These are phyloP conservation scores for Drosophila mimetica DNA, from an alignment of 2,888 invertebrate genomes.

Conservation along the genomic window DNA sequence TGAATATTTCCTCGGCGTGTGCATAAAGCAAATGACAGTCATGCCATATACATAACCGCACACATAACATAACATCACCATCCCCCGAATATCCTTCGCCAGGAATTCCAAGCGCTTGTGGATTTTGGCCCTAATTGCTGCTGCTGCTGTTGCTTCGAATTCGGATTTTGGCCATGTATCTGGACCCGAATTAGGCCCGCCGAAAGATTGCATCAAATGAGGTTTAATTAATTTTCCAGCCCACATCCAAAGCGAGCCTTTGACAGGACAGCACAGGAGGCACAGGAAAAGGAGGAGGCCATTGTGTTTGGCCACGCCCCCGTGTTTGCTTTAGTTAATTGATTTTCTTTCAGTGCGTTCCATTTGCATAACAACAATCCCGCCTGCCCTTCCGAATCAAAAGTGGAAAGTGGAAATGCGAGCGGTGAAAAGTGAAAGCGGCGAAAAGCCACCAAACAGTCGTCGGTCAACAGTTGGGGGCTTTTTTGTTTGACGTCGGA, in stretches of 20 bases:
- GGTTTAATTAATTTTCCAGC: constrained; percentile 71
- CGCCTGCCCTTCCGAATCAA: constrained; percentile 33
- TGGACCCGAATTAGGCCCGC: constrained; percentile 35
- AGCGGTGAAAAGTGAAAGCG: constrained; percentile 46
- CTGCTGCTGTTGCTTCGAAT: background rate
- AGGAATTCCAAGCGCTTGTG: constrained; percentile 36
- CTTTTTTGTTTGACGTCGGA: constrained; percentile 24
- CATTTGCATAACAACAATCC: constrained; percentile 73
- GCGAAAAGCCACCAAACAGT: constrained; percentile 39
- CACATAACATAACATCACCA: constrained; percentile 21
- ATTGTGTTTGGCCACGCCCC: constrained; percentile 53
- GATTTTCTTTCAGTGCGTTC: constrained; percentile 74
- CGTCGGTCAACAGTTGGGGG: constrained; percentile 35
- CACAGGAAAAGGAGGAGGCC: background rate
- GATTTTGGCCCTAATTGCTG: constrained; percentile 63
- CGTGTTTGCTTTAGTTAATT: constrained; percentile 74
- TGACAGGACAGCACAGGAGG: constrained; percentile 45
- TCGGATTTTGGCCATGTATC: constrained; percentile 15
- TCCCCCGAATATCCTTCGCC: constrained; percentile 8
- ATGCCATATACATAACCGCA: constrained; percentile 52
- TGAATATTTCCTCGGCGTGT: constrained; percentile 73
- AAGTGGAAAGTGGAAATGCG: constrained; percentile 9
- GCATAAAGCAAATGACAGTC: constrained; percentile 80
- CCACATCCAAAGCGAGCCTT: constrained; percentile 45
- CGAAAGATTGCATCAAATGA: constrained; percentile 65